Evolutionary conservation across 2,888 invertebrate genomes (phyloP), one percentile per base, ranked within the genome.

Genomic region (Timema cristinae): DNA sequence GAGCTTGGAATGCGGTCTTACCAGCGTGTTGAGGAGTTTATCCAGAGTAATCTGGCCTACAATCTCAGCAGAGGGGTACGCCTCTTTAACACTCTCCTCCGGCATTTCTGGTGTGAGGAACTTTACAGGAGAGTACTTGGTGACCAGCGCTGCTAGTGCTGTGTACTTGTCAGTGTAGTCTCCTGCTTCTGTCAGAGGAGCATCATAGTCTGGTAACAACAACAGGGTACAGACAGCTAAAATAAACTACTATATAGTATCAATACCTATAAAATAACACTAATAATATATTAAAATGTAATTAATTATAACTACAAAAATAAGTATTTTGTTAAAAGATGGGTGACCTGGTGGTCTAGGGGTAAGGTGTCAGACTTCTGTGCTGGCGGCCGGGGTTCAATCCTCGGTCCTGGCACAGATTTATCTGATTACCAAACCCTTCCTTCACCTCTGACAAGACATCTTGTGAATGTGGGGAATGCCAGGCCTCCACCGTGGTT

Each of bases 101-200:
- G 84, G 83, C 59, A 79, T 75, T n/a, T 77, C 75, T 32, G 84
- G 84, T 51, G 79, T 75, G 63, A 74, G 76, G 6, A 80, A 80
- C 74, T 77, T 73, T 8, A 81, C 75, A 63, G 76, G 75, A 73
- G 77, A 73, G 79, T 77, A 75, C 77, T 78, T 72, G 7, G 75
- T 76, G 50, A 78, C 73, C 8, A 79, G 71, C 52, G 75, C 69
- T 49, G 75, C 72, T 0, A 77, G 77, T 10, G 72, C 72, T n/a
- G 72, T 59, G 68, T 84, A 86, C 77, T 86, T 86, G 13, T 77
- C 78, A 10, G 85, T 85, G 71, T 83, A 81, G 77, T 86, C 86
- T 10, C 86, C 87, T 71, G 83, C 81, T 78, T 87, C 87, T 67
- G 82, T 80, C 15, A 87, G 76, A 6, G 85, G 85, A 8, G 84